These are phyloP conservation scores for Rhea pennata DNA, from an alignment of 2,113 vertebrate genomes.

Conservation along the genomic window DNA sequence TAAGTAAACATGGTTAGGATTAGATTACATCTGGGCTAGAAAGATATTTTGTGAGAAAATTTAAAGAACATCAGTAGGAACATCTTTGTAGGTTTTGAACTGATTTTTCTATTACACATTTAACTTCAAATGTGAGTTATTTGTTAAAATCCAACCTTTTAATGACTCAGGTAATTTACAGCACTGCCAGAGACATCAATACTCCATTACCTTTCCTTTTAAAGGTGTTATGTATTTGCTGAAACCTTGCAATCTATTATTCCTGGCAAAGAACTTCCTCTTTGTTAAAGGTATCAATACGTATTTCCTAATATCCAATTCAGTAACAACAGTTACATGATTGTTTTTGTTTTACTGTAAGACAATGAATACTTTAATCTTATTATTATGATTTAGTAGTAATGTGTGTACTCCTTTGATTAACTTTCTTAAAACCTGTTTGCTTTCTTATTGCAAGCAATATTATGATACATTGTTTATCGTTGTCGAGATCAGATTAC, in stretches of 20 bases:
- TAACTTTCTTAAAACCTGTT: background rate
- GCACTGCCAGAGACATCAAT: background rate
- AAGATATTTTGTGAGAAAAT: background rate
- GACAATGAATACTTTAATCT: background rate
- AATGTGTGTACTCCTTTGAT: accelerated
- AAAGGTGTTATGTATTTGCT: background rate
- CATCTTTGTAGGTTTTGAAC: background rate
- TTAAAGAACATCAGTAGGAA: background rate
- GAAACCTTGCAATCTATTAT: background rate
- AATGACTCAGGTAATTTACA: background rate
- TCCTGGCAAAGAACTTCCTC: slow-evolving; percentile 16
- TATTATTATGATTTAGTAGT: background rate
- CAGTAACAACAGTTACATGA: background rate
- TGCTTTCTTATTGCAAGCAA: background rate
- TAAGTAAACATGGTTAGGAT: background rate
- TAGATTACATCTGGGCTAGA: background rate
- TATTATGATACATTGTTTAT: background rate
- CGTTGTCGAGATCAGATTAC: background rate
- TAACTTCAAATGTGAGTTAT: background rate
- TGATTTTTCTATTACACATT: slow-evolving; percentile 22
- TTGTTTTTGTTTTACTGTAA: background rate
- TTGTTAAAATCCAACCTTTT: slow-evolving; percentile 1
- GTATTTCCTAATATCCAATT: background rate
- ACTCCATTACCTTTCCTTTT: background rate
- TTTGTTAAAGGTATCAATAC: background rate